Evolutionary conservation across 2,113 vertebrate genomes (phyloP).

Genomic region (Lamprologus ornatipinnis): DNA sequence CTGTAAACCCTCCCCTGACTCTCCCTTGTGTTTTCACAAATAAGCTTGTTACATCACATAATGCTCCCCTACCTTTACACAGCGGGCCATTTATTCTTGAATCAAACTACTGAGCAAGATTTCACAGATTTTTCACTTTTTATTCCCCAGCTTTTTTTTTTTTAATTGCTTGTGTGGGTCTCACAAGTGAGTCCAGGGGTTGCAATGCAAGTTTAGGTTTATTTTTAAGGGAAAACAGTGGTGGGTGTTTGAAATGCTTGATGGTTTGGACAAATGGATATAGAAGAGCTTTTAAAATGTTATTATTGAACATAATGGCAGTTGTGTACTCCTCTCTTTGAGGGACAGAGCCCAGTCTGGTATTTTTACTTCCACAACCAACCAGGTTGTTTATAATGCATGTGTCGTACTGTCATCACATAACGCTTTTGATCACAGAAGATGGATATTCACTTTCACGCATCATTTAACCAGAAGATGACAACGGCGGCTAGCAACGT

Average conservation of each 20-base stretch:
- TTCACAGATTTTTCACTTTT: slow-evolving; percentile 4
- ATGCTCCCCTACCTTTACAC: slow-evolving; percentile 2
- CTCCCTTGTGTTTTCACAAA: slow-evolving; percentile 44
- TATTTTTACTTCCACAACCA: slow-evolving; percentile 9
- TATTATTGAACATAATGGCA: not conserved
- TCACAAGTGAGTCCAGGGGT: not conserved
- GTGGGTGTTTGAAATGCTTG: not conserved
- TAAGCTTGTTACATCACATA: slow-evolving; percentile 50
- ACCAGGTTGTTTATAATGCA: slow-evolving; percentile 48
- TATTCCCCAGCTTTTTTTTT: not conserved
- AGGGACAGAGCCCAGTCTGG: not conserved
- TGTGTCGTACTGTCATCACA: slow-evolving; percentile 37
- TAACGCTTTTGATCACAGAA: slow-evolving; percentile 55
- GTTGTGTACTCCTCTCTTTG: not conserved
- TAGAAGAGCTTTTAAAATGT: not conserved
- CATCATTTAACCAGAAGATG: slow-evolving; percentile 66
- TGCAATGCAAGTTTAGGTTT: not conserved
- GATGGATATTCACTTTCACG: slow-evolving; percentile 68
- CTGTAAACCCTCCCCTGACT: not conserved
- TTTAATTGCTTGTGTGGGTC: not conserved
- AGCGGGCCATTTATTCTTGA: slow-evolving; percentile 28
- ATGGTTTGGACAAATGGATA: not conserved
- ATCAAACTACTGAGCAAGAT: slow-evolving; percentile 19
- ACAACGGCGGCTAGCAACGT: slow-evolving; percentile 28
- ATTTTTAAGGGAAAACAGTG: not conserved